Evolutionary conservation across 2,888 invertebrate species (phyloP), one percentile per base, ranked within the genome.

Genomic region (Spodoptera picta): DNA sequence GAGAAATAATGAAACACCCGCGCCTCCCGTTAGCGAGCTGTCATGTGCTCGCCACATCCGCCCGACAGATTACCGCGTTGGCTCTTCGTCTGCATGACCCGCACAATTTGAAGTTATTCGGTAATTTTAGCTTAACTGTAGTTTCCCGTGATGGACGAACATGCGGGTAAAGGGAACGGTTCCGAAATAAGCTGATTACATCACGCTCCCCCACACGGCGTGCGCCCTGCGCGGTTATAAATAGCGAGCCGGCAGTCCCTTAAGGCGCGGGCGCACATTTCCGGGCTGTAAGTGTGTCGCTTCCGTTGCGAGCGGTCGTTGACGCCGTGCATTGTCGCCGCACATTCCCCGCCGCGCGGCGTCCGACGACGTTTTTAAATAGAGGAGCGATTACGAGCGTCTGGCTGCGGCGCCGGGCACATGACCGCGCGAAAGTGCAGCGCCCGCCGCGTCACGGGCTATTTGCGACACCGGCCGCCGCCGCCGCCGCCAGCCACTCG

Each of bases 271-370:
- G 92, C 89, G 90, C 88, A 87, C 87, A 89, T 92, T 94, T 94
- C 94, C 94, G 94, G 93, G 92, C 92, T 93, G 93, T 93, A 93
- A 94, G 93, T 93, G 91, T 92, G 92, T 88, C 92, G 93, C 91
- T 94, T 94, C 94, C 94, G 94, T 87, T 87, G 90, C 87, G 87
- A 85, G 90, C 92, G 94, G 93, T 93, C 94, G 91, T 93, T 93
- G 93, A 93, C 93, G 91, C 90, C 86, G 84, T 86, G 90, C 90
- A 89, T 89, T 91, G 91, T 91, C 92, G 91, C 88, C 87, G 86
- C 91, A 87, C 93, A 92, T 92, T 92, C 92, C 90, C 91, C 92
- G 92, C 90, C 89, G 87, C 82, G 77, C 86, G 85, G 81, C 90
- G 88, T 86, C 88, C 87, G 89, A 87, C 91, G 89, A 92, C 91